Evolutionary conservation across 2,113 vertebrate species (phyloP).

Genomic region (Verasper variegatus): DNA sequence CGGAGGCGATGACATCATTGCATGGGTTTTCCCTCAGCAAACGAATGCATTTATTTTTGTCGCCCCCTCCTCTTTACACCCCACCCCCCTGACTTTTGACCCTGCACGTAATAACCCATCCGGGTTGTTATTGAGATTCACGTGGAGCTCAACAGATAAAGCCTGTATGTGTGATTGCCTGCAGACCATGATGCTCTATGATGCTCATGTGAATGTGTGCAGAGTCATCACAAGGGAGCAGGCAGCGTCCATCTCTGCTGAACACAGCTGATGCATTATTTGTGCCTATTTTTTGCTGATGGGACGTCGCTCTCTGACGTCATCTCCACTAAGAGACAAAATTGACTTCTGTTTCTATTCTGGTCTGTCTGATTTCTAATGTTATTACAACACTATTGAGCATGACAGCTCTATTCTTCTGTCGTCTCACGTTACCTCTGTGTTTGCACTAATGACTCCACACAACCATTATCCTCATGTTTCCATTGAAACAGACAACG

Average conservation of each 20-base stretch:
- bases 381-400: not conserved
- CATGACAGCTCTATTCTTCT: constrained; percentile 5
- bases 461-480: not conserved
- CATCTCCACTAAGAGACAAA: not conserved
- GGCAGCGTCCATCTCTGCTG: constrained; percentile 34
- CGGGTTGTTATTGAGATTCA: not conserved
- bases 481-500: constrained; percentile 21
- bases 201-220: not conserved
- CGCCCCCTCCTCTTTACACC: constrained; percentile 7
- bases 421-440: not conserved
- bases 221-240: constrained; percentile 30
- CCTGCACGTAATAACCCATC: constrained; percentile 5
- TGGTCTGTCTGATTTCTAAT: not conserved
- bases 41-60: constrained; percentile 45
- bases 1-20: constrained; percentile 70
- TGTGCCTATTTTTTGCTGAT: constrained; percentile 52
- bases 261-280: constrained; percentile 69
- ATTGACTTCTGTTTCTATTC: not conserved
- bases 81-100: constrained; percentile 22
- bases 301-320: not conserved
- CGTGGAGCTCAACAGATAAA: not conserved
- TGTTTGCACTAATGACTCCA: not conserved
- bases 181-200: not conserved
- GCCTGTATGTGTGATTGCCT: not conserved
- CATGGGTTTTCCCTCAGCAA: constrained; percentile 56